Evolutionary conservation across 2,888 invertebrate species (phyloP).

Genomic region (Trissolcus brochymenae): DNA sequence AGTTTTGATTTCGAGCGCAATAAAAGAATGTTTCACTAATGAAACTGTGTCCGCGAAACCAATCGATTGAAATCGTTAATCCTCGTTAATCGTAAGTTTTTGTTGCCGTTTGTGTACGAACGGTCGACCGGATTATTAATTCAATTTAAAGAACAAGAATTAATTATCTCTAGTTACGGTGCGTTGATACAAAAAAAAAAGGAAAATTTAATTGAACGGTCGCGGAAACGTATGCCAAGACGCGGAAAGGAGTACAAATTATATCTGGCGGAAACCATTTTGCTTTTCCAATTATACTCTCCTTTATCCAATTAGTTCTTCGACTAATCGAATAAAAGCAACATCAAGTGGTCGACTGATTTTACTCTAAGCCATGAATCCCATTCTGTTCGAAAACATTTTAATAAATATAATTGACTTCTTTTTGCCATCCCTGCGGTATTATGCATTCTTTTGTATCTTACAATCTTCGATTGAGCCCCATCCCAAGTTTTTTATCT

Average conservation of each 20-base stretch:
- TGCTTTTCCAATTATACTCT: conserved; percentile 32
- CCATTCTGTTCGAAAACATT: neutral
- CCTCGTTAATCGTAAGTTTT: neutral
- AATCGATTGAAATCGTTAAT: neutral
- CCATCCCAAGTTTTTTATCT: no score
- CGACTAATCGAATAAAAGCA: conserved; percentile 22
- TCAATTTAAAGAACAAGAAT: neutral
- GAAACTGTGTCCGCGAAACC: neutral
- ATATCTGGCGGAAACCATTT: conserved; percentile 10
- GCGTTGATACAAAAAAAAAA: neutral
- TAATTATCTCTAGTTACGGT: conserved; percentile 9
- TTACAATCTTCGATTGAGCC: conserved; percentile 2
- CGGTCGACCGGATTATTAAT: neutral
- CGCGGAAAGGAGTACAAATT: conserved; percentile 16
- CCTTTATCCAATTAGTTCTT: conserved; percentile 28
- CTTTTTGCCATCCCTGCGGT: neutral
- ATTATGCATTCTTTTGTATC: conserved; percentile 14
- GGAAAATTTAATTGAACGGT: conserved; percentile 15
- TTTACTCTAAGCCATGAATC: conserved; percentile 10
- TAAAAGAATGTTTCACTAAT: neutral
- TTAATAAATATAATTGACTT: conserved; percentile 18
- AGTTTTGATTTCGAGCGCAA: conserved; percentile 11
- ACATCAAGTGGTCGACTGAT: conserved; percentile 18
- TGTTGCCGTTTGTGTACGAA: neutral
- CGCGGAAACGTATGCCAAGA: conserved; percentile 12